Evolutionary conservation across 1,140 invertebrate species (phyloP).

Genomic region (Trissolcus basalis): DNA sequence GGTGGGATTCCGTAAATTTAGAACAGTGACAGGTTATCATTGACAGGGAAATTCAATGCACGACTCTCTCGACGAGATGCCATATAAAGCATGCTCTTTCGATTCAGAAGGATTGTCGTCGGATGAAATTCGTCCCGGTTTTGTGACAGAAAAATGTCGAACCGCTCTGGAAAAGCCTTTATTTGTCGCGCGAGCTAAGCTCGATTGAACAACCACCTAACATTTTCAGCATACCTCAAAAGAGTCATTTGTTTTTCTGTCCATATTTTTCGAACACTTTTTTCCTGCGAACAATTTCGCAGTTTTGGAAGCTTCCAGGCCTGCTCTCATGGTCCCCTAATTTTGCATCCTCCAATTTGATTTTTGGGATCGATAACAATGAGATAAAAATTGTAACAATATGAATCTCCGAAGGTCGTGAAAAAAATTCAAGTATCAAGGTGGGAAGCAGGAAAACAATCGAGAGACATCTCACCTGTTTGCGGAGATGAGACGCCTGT

Average conservation of each 20-base stretch:
- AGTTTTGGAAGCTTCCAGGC: too few species aligned
- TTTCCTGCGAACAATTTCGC: too few species aligned
- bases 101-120: neutral
- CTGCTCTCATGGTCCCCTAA: too few species aligned
- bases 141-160: neutral
- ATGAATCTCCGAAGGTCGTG: neutral
- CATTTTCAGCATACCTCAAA: neutral
- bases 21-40: conserved; percentile 14
- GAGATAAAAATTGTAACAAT: neutral
- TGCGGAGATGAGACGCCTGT: conserved; percentile 56
- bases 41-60: conserved; percentile 25
- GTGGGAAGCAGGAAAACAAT: neutral
- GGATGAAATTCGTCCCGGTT: conserved; percentile 1
- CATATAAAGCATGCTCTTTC: conserved; percentile 26
- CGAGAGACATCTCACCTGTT: conserved; percentile 64
- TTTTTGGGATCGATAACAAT: too few species aligned
- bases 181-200: neutral
- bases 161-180: conserved; percentile 1
- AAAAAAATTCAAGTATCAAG: neutral
- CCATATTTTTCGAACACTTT: too few species aligned
- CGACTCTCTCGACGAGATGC: conserved; percentile 40
- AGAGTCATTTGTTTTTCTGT: too few species aligned
- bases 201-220: conserved; percentile 7
- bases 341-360: too few species aligned
- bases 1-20: conserved; percentile 13